phyloP scores from a whole-genome alignment of 2,113 vertebrate genomes.

The Aegotheles bennettii region DNA sequence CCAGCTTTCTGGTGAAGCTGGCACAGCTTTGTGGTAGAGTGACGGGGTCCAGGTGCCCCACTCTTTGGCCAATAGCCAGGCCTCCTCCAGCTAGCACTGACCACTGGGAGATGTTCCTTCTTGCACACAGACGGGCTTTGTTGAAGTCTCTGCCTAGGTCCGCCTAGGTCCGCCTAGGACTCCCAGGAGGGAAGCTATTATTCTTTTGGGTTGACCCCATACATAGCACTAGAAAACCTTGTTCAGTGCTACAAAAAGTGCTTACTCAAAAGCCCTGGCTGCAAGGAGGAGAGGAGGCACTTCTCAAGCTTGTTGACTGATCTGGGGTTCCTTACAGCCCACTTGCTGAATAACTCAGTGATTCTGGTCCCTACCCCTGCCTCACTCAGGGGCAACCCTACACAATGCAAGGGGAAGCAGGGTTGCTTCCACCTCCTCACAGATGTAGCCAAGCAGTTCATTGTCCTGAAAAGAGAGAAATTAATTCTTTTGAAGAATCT shows the following conservation, averaged over 20 bases:
- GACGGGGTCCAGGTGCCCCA: neutral
- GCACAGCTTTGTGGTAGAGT: neutral
- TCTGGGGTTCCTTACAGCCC: neutral
- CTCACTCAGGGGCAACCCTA: neutral
- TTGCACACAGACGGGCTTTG: accelerated
- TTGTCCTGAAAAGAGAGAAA: neutral
- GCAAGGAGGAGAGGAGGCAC: neutral
- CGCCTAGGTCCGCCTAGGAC: neutral
- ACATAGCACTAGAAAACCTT: neutral
- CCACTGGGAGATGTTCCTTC: neutral
- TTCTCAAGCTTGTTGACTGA: neutral
- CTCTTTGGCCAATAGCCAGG: neutral
- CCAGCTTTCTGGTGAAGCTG: neutral
- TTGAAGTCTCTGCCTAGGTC: neutral
- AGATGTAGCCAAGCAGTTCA: neutral
- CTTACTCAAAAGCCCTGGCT: neutral
- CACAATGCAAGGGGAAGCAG: neutral
- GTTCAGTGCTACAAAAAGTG: neutral
- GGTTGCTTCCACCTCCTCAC: neutral
- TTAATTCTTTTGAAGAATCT: neutral
- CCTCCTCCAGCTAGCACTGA: neutral
- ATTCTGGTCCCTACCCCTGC: neutral
- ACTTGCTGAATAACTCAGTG: neutral
- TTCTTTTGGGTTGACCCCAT: neutral
- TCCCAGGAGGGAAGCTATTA: neutral